Base-by-base conservation (phyloP, 92 coral and sea anemone species). In the Paragorgia papillata region DNA sequence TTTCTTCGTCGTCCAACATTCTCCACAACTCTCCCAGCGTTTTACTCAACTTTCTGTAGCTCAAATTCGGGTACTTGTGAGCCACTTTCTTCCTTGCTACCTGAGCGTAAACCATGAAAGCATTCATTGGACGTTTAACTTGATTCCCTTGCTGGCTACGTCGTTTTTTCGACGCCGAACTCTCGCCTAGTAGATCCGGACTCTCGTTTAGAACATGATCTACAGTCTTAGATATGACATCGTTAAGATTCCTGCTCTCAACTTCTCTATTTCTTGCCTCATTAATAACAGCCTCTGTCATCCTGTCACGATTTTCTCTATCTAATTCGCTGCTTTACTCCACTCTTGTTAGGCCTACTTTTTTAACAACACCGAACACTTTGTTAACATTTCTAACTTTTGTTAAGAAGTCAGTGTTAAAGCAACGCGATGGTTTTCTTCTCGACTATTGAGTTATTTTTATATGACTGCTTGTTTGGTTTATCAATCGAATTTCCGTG, bases 51-150 rank as follows among this genome's bases (percentile, higher is more conserved):
- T 91, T 94, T n/a, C 94, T 94, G 79, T 91, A 89, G 86, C 89
- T 93, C 20, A 91, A 84, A 83, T 91, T 93, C 2, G 97, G 97
- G 54, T 91, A 91, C 66, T 91, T 93, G 60, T 91, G 94, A 3
- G 97, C 97, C 17, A 93, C 91, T 57, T 93, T 93, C 48, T 96
- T 84, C 63, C 97, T 74, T 26, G 97, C 97, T 56, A 66, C 73
- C 19, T 93, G 97, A n/a, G 97, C 97, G 89, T 96, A 93, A 14
- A 93, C 97, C 97, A 93, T 93, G 81, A 93, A 93, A 6, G 97
- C 97, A 64, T 93, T 93, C 97, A 93, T 93, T 0, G 97, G 97
- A 41, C 97, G 82, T 62, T 90, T 91, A 6, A 93, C 97, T 62
- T 93, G 97, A 31, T 96, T 90, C 48, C 91, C 91, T 32, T 86